Percentiles rank a stretch among this genome's conserved stretches.
Conservation (phyloP, 2,113 vertebrate genomes). For the Willisornis vidua region DNA sequence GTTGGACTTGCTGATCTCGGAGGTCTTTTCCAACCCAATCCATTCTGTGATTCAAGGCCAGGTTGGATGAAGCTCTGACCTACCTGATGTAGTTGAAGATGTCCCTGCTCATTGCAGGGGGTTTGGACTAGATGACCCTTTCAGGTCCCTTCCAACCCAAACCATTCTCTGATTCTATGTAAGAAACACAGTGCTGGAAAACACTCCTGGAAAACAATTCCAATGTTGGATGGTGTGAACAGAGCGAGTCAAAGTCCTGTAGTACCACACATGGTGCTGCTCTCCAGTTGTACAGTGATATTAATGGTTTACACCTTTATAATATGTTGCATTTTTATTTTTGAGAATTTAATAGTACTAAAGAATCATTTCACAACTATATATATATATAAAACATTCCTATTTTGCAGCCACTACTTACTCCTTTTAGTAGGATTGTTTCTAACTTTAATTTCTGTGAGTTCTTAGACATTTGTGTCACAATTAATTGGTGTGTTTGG, state of each 20-base stretch:
- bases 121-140: no score
- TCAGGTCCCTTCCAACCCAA: no score
- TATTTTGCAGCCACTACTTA: neutral
- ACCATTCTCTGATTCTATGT: no score
- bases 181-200: neutral
- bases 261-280: rapidly evolving
- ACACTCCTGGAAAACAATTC: neutral
- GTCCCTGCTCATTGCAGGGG: no score
- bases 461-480: neutral
- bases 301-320: neutral
- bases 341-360: neutral
- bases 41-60: no score
- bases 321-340: neutral
- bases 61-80: no score
- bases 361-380: neutral
- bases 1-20: no score
- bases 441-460: neutral
- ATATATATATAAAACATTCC: neutral
- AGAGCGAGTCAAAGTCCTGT: neutral
- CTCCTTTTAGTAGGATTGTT: neutral
- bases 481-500: neutral
- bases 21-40: no score
- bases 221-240: neutral
- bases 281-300: neutral
- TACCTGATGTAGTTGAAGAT: no score